A percentile compares a stretch with the other conserved stretches of the same genome.
Evolutionary conservation across 2,113 vertebrate genomes (phyloP).

Genomic region (Podiceps cristatus): DNA sequence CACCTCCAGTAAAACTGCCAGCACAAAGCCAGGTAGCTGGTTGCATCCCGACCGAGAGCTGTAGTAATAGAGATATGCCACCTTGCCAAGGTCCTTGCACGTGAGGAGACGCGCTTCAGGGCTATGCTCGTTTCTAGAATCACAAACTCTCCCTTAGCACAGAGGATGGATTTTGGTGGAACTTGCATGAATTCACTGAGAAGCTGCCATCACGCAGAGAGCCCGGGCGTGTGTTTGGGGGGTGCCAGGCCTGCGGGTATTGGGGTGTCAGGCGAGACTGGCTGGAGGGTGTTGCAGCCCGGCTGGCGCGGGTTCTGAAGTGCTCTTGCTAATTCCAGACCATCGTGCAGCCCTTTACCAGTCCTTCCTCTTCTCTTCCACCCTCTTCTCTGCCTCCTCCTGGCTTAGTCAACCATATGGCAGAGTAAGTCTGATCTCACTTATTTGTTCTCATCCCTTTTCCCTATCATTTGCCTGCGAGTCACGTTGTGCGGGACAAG

Average conservation of each 20-base stretch:
- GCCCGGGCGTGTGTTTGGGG: not conserved
- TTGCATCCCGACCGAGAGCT: not conserved
- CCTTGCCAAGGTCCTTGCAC: not conserved
- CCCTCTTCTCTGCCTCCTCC: conserved; percentile 17
- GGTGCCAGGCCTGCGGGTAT: not conserved
- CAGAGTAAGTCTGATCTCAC: conserved; percentile 34
- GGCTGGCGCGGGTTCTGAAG: not conserved
- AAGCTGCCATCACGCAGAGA: not conserved
- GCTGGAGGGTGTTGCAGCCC: not conserved
- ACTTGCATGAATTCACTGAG: not conserved
- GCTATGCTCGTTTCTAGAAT: not conserved
- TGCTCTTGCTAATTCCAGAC: not conserved
- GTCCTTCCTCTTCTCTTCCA: conserved; percentile 12
- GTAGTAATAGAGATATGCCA: fast-evolving
- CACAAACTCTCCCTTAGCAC: not conserved
- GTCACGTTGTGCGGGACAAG: not conserved
- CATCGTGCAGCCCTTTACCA: not conserved
- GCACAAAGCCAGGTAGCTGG: not conserved
- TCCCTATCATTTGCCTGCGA: not conserved
- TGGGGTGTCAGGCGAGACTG: fast-evolving
- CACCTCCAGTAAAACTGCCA: not conserved
- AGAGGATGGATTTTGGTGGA: not conserved
- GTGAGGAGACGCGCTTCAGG: fast-evolving
- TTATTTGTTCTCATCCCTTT: not conserved
- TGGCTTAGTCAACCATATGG: conserved; percentile 24